Percentiles rank a stretch among this genome's conserved stretches.
phyloP scores from a whole-genome alignment of 1,140 invertebrate species.

The Notospermus geniculatus region DNA sequence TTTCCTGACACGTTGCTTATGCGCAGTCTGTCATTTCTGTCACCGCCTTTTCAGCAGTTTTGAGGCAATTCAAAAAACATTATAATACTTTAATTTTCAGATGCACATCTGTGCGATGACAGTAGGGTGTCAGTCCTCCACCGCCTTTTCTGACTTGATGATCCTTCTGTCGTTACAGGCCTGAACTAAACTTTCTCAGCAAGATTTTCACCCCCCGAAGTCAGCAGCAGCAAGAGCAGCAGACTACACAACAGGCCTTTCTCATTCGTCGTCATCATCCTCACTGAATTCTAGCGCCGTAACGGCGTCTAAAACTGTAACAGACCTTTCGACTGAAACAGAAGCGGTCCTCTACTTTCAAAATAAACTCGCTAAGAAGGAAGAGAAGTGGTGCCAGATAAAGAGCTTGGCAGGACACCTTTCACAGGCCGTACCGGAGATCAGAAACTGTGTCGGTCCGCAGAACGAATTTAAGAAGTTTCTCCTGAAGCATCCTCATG shows the following conservation, averaged over 20 bases:
- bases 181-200: too few relatives aligned
- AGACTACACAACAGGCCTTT: not conserved
- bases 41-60: too few relatives aligned
- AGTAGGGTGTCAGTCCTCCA: too few relatives aligned
- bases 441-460: slow-evolving; percentile 57
- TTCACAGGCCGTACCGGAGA: slow-evolving; percentile 53
- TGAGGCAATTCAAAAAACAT: too few relatives aligned
- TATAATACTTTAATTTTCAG: too few relatives aligned
- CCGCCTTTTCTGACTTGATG: too few relatives aligned
- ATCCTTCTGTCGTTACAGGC: too few relatives aligned
- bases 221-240: too few relatives aligned
- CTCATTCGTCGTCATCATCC: not conserved
- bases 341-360: slow-evolving; percentile 58
- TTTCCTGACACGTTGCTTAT: slow-evolving; percentile 15
- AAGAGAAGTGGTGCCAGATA: slow-evolving; percentile 54
- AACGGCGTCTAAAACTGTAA: slow-evolving; percentile 23
- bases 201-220: too few relatives aligned
- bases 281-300: slow-evolving; percentile 3
- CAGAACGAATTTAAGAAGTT: slow-evolving; percentile 55
- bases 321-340: slow-evolving; percentile 53
- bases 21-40: slow-evolving; percentile 16
- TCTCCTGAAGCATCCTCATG: slow-evolving; percentile 52
- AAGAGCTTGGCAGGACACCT: slow-evolving; percentile 56
- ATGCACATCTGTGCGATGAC: too few relatives aligned
- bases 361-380: slow-evolving; percentile 47